These are phyloP conservation scores for Aphis craccivora DNA, from an alignment of 1,140 invertebrate genomes.

Conservation along the genomic window DNA sequence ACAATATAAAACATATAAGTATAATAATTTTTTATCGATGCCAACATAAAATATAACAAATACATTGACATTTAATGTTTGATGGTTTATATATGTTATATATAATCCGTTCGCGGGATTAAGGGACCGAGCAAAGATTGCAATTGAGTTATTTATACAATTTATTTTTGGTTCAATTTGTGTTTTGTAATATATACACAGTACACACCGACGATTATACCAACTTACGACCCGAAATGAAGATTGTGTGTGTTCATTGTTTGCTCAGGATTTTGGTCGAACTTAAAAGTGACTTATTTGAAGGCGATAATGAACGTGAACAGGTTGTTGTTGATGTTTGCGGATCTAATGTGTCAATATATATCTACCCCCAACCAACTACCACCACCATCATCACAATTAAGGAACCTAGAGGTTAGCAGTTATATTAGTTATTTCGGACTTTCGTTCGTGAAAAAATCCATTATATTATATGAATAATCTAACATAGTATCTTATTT, in stretches of 20 bases:
- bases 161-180: slow-evolving; percentile 23
- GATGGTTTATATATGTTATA: no score
- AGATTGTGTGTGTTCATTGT: neutral
- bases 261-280: neutral
- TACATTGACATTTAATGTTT: neutral
- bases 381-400: neutral
- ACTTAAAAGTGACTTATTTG: neutral
- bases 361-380: neutral
- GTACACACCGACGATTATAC: neutral
- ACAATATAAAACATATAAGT: neutral
- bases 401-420: neutral
- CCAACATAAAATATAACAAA: neutral
- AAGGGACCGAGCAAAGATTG: neutral
- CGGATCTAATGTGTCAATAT: neutral
- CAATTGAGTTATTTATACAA: neutral
- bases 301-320: neutral
- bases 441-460: neutral
- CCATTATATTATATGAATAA: neutral
- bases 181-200: neutral
- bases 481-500: neutral
- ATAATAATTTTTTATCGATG: neutral
- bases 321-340: slow-evolving; percentile 38
- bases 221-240: neutral
- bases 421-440: neutral
- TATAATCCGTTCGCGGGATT: no score